Conservation (phyloP, 2,113 vertebrate species). For the Thunnus maccoyii region DNA sequence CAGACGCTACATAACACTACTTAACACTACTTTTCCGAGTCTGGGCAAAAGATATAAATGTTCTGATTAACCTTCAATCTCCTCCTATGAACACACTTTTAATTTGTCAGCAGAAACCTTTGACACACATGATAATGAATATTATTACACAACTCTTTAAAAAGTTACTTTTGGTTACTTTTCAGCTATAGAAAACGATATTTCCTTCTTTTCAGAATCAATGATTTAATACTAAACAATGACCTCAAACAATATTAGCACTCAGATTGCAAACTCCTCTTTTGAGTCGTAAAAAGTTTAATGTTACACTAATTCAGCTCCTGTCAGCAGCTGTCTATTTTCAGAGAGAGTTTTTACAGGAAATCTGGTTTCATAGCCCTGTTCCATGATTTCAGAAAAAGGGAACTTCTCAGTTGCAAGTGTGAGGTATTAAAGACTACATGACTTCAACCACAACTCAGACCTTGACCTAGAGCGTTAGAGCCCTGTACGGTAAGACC, state of each 20-base stretch:
- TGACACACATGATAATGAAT: too few relatives aligned
- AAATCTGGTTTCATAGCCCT: slow-evolving; percentile 55
- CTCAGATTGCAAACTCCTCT: not conserved
- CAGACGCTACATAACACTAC: too few relatives aligned
- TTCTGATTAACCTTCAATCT: too few relatives aligned
- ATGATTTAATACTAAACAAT: not conserved
- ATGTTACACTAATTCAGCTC: not conserved
- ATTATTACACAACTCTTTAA: too few relatives aligned
- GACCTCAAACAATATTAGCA: not conserved
- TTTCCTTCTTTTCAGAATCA: not conserved
- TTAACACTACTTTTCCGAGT: too few relatives aligned
- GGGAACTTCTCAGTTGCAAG: slow-evolving; percentile 58
- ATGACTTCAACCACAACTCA: slow-evolving; percentile 11
- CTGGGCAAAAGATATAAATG: too few relatives aligned
- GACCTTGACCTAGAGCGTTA: slow-evolving; percentile 17
- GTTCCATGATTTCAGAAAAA: slow-evolving; percentile 68
- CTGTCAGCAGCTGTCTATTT: slow-evolving; percentile 51
- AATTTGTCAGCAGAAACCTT: too few relatives aligned
- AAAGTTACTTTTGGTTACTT: too few relatives aligned
- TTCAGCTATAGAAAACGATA: too few relatives aligned
- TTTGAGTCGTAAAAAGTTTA: not conserved
- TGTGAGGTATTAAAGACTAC: not conserved
- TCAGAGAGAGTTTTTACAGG: slow-evolving; percentile 38
- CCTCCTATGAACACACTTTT: too few relatives aligned
- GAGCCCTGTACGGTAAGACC: slow-evolving; percentile 38